A percentile compares a stretch with the other conserved stretches of the same genome.
Conservation (phyloP, 2,888 invertebrate species). For the Lasioglossum zephyrum region DNA sequence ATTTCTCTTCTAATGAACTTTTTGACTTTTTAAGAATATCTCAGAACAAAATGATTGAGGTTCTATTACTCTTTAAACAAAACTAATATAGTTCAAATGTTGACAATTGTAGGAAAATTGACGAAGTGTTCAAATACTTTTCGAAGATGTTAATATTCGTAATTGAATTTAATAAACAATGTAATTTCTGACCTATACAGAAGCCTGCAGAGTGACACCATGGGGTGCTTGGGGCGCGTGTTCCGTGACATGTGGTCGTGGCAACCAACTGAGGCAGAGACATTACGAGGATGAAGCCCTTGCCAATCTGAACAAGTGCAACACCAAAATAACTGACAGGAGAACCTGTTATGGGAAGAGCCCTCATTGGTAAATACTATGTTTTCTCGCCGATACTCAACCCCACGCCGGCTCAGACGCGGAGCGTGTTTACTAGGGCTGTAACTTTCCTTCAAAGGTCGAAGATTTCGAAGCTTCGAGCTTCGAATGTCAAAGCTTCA, state of each 20-base stretch:
- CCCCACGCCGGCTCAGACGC: too few species aligned
- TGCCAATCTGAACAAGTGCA: slow-evolving; percentile 89
- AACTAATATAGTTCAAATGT: too few species aligned
- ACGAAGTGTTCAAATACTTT: too few species aligned
- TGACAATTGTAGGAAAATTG: too few species aligned
- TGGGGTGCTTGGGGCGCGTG: slow-evolving; percentile 93
- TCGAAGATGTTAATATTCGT: neutral
- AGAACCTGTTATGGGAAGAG: slow-evolving; percentile 69
- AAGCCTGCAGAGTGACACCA: slow-evolving; percentile 91
- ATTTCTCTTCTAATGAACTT: neutral
- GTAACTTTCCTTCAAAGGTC: too few species aligned
- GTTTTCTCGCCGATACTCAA: too few species aligned
- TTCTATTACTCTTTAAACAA: too few species aligned
- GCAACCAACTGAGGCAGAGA: slow-evolving; percentile 91
- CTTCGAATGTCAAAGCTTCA: too few species aligned
- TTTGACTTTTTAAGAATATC: neutral
- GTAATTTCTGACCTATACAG: slow-evolving; percentile 83
- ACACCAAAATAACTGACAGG: slow-evolving; percentile 72
- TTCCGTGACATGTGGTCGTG: slow-evolving; percentile 95
- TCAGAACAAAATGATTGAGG: neutral
- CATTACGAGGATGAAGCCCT: slow-evolving; percentile 85
- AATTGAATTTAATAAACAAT: neutral
- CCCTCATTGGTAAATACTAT: slow-evolving; percentile 74
- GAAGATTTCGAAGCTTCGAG: too few species aligned
- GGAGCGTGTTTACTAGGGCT: too few species aligned